These are phyloP conservation scores for Dyspetes luteomarginatus DNA, from an alignment of 2,888 invertebrate species.

Conservation along the genomic window DNA sequence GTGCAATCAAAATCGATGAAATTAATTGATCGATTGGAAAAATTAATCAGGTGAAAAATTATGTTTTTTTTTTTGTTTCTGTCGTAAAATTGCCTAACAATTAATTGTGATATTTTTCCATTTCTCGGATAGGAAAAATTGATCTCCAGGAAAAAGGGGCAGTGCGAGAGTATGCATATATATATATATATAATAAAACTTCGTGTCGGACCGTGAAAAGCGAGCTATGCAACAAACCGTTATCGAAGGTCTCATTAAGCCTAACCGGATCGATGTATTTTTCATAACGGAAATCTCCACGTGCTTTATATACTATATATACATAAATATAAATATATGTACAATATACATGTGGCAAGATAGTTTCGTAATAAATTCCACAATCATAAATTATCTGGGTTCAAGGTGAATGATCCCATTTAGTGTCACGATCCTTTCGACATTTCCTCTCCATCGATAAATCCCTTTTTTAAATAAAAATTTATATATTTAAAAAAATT, in stretches of 20 bases:
- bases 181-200: background rate
- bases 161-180: no score
- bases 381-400: conserved; percentile 9
- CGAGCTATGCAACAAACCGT: conserved; percentile 49
- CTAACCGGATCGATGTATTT: conserved; percentile 51
- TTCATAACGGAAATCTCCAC: conserved; percentile 48
- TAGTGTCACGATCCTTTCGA: background rate
- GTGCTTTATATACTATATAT: background rate
- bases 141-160: background rate
- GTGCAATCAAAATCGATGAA: background rate
- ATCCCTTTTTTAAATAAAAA: no score
- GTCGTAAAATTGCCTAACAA: background rate
- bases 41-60: background rate
- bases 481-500: no score
- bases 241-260: conserved; percentile 41
- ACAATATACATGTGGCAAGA: background rate
- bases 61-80: background rate
- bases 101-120: background rate
- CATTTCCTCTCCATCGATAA: background rate
- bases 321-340: no score
- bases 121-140: background rate
- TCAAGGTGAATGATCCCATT: conserved; percentile 25
- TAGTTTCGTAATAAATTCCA: conserved; percentile 22
- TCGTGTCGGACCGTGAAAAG: conserved; percentile 43
- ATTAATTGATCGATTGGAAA: background rate